These are phyloP conservation scores for Dolichoris vasculosae DNA, from an alignment of 1,140 invertebrate species.

Conservation along the genomic window DNA sequence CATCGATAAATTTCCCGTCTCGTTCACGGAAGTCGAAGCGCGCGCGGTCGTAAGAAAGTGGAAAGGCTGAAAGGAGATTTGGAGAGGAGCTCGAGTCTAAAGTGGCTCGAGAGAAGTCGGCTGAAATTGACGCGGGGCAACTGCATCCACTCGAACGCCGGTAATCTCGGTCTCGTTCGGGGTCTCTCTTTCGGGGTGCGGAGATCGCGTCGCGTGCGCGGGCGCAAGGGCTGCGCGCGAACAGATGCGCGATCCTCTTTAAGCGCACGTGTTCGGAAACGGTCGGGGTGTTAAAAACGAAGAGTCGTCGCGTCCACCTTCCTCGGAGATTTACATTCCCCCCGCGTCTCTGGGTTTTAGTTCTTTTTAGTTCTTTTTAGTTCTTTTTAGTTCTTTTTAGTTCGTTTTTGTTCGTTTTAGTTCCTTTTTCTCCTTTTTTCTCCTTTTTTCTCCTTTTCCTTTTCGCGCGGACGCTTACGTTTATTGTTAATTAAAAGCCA, in stretches of 20 bases:
- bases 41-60: too few relatives aligned
- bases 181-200: neutral
- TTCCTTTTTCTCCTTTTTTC: neutral
- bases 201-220: neutral
- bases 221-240: neutral
- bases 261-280: neutral
- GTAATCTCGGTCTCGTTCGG: neutral
- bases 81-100: neutral
- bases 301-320: neutral
- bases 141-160: neutral
- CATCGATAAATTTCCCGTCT: neutral
- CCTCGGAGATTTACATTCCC: slow-evolving; percentile 17
- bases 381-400: neutral
- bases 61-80: too few relatives aligned
- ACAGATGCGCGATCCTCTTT: slow-evolving; percentile 31
- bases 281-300: slow-evolving; percentile 5
- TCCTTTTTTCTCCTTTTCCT: too few relatives aligned
- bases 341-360: too few relatives aligned
- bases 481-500: slow-evolving; percentile 51
- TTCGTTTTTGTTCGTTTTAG: neutral
- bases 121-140: slow-evolving; percentile 29
- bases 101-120: neutral
- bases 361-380: neutral
- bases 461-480: slow-evolving; percentile 16
- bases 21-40: neutral